Percentiles rank a stretch among this genome's conserved stretches.
Conservation (phyloP, 2,888 invertebrate genomes). For the Drosophila vallismaia region DNA sequence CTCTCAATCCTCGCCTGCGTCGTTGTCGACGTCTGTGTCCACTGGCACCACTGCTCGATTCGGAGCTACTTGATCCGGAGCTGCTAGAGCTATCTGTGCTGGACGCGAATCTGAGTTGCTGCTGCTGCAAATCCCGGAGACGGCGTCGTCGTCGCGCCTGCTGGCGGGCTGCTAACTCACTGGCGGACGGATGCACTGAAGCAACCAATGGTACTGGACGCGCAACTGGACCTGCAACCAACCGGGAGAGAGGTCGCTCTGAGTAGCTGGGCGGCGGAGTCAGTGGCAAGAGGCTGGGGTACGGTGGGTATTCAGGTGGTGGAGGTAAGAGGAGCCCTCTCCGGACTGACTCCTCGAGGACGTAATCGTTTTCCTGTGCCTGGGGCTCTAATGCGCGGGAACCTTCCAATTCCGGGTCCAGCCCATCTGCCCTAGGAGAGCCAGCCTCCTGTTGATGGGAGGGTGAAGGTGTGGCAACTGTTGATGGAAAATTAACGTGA, state of each 20-base stretch:
- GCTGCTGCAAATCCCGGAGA: constrained; percentile 63
- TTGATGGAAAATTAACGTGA: background rate
- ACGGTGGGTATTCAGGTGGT: constrained; percentile 68
- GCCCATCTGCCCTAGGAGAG: constrained; percentile 23
- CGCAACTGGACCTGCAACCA: background rate
- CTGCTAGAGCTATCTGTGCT: constrained; percentile 65
- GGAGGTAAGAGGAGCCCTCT: constrained; percentile 58
- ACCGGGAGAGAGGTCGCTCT: constrained; percentile 42
- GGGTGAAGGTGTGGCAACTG: constrained; percentile 46
- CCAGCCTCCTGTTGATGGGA: constrained; percentile 43
- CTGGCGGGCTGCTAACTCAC: constrained; percentile 57
- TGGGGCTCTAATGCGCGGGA: constrained; percentile 53
- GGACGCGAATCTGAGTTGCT: constrained; percentile 61
- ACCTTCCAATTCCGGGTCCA: constrained; percentile 39
- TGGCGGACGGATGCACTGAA: constrained; percentile 33
- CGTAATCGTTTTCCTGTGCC: constrained; percentile 63
- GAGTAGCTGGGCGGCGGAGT: constrained; percentile 83
- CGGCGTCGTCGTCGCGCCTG: constrained; percentile 65
- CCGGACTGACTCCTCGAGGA: constrained; percentile 42
- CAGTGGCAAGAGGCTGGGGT: constrained; percentile 64
- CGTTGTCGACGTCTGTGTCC: constrained; percentile 54
- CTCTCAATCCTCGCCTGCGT: constrained; percentile 66
- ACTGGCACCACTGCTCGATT: constrained; percentile 41
- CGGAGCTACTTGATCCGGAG: constrained; percentile 52
- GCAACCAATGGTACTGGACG: background rate